Evolutionary conservation across 2,797 vertebrate species (phyloP).

Genomic region (Sitta carolinensis): DNA sequence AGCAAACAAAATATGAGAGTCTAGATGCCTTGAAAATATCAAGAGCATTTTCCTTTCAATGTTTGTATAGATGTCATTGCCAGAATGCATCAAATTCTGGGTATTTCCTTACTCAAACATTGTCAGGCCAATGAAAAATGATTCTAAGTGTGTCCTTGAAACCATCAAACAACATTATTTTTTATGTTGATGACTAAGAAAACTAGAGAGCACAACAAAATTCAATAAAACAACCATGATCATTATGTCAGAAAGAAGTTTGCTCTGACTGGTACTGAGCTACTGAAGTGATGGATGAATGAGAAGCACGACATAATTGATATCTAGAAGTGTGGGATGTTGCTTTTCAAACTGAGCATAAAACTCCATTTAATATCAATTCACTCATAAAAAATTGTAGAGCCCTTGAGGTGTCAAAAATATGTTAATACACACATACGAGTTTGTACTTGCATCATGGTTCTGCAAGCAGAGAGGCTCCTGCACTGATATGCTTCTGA

Average conservation of each 20-base stretch:
- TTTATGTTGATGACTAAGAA: neutral
- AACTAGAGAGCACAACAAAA: neutral
- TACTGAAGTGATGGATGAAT: neutral
- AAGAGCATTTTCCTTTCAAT: neutral
- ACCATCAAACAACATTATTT: neutral
- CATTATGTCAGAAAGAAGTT: neutral
- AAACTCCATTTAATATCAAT: neutral
- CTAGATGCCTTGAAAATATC: neutral
- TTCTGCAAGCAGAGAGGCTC: neutral
- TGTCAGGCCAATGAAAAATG: neutral
- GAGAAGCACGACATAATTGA: neutral
- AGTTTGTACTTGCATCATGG: neutral
- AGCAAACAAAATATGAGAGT: neutral
- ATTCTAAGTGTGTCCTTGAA: neutral
- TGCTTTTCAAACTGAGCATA: neutral
- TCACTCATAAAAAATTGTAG: neutral
- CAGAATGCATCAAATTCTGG: neutral
- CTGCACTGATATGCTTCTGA: neutral
- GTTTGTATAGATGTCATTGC: neutral
- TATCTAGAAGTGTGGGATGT: neutral
- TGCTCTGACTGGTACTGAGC: neutral
- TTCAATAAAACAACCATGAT: neutral
- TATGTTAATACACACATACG: neutral
- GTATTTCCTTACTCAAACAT: neutral
- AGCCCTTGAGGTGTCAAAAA: neutral